A percentile compares a stretch with the other conserved stretches of the same genome.
phyloP scores from a whole-genome alignment of 2,888 invertebrate species.

The Stegophylla sp. region DNA sequence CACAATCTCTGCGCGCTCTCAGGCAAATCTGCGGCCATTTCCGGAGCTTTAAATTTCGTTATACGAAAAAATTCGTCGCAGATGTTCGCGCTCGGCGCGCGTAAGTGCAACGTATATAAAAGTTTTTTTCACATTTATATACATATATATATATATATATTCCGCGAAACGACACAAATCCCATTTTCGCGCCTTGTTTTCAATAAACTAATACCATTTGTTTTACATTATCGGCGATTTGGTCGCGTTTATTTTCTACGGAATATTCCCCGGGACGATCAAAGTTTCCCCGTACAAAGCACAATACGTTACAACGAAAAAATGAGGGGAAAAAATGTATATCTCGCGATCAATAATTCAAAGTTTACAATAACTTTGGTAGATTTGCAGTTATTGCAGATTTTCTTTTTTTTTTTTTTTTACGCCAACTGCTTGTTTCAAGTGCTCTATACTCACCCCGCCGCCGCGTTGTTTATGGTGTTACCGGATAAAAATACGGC shows the following conservation, averaged over 20 bases:
- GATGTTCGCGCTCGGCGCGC: conserved; percentile 29
- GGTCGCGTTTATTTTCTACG: conserved; percentile 46
- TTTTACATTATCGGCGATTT: conserved; percentile 55
- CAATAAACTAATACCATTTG: conserved; percentile 53
- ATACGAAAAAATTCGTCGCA: conserved; percentile 55
- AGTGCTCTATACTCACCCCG: not conserved
- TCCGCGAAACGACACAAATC: conserved; percentile 19
- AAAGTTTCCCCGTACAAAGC: conserved; percentile 32
- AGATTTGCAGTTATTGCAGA: conserved; percentile 31
- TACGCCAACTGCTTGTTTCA: conserved; percentile 21
- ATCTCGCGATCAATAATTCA: conserved; percentile 43
- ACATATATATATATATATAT: no score
- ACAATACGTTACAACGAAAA: conserved; percentile 5
- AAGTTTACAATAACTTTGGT: conserved; percentile 39
- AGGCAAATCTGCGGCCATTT: conserved; percentile 53
- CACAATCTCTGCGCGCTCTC: not conserved
- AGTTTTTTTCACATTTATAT: conserved; percentile 25
- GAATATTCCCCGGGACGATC: conserved; percentile 30
- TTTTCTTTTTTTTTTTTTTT: conserved; percentile 7
- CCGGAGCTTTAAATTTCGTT: conserved; percentile 52
- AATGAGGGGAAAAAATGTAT: not conserved
- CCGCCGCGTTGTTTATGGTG: not conserved
- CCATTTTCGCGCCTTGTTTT: conserved; percentile 54
- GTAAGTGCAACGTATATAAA: conserved; percentile 34
- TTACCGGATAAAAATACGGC: not conserved